Conservation (phyloP, 2,888 invertebrate genomes). For the Cetonia aurata region DNA sequence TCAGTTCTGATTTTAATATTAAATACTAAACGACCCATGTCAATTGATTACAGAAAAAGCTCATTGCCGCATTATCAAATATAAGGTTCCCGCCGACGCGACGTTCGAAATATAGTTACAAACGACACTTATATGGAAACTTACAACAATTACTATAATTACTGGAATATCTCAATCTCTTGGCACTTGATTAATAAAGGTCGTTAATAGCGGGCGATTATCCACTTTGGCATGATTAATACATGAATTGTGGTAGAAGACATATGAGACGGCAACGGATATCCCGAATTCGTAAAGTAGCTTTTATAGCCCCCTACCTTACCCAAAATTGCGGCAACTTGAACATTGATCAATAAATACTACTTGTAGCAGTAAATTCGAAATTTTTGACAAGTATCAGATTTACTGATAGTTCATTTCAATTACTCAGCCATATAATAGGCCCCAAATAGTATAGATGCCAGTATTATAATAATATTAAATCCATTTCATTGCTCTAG, state of each 20-base stretch:
- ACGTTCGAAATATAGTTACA: not conserved
- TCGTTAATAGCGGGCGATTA: conserved; percentile 35
- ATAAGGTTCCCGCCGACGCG: no score
- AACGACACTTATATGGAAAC: not conserved
- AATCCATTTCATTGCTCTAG: no score
- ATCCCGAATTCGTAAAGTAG: conserved; percentile 1
- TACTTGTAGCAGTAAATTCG: no score
- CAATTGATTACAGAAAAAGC: no score
- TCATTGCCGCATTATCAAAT: no score
- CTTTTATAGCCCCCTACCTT: not conserved
- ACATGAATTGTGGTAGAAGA: conserved; percentile 6
- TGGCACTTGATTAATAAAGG: conserved; percentile 33
- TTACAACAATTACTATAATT: no score
- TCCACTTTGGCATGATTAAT: conserved; percentile 33
- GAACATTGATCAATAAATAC: not conserved
- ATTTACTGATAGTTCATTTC: not conserved
- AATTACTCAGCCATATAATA: no score
- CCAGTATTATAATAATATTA: no score
- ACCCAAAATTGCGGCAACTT: conserved; percentile 3
- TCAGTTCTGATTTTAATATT: no score
- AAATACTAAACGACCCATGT: no score
- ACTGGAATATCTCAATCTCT: conserved; percentile 4
- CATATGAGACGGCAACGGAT: conserved; percentile 27
- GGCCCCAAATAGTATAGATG: no score
- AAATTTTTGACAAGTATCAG: not conserved